phyloP scores from a whole-genome alignment of 1,140 invertebrate genomes.

The Aphaenogaster floridana region DNA sequence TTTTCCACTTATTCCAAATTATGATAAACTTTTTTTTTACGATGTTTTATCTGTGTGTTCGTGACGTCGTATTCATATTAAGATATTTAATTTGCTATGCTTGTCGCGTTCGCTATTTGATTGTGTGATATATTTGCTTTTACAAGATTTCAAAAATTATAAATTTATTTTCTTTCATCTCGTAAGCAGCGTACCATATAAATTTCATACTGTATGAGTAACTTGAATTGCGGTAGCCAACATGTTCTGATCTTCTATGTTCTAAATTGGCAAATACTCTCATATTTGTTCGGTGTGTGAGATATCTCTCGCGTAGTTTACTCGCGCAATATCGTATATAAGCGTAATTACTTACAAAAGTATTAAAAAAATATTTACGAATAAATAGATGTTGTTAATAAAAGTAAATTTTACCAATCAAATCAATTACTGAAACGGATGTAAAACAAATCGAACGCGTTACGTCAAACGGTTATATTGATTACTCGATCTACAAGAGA shows the following conservation, averaged over 20 bases:
- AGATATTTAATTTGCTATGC: not conserved
- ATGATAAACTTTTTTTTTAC: not conserved
- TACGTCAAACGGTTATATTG: slow-evolving; percentile 4
- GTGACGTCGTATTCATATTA: not conserved
- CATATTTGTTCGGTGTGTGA: slow-evolving; percentile 33
- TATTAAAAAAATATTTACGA: slow-evolving; percentile 47
- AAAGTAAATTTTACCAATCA: slow-evolving; percentile 38
- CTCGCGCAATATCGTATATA: slow-evolving; percentile 29
- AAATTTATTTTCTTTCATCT: slow-evolving; percentile 23
- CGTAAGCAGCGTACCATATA: not conserved
- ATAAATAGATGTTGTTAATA: slow-evolving; percentile 41
- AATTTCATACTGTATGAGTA: slow-evolving; percentile 42
- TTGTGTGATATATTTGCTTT: slow-evolving; percentile 2
- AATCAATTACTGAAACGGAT: slow-evolving; percentile 3
- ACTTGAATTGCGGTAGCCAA: slow-evolving; percentile 46
- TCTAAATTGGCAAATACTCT: slow-evolving; percentile 54
- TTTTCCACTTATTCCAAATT: not conserved
- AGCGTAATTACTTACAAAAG: slow-evolving; percentile 46
- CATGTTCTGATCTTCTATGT: slow-evolving; percentile 47
- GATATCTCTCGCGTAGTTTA: slow-evolving; percentile 31
- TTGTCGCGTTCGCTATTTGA: not conserved
- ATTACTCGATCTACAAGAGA: not conserved
- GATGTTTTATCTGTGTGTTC: not conserved
- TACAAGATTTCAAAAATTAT: slow-evolving; percentile 32
- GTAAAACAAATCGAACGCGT: not conserved